A percentile compares a stretch with the other conserved stretches of the same genome.
phyloP scores from a whole-genome alignment of 2,113 vertebrate genomes.

The Scomber scombrus region DNA sequence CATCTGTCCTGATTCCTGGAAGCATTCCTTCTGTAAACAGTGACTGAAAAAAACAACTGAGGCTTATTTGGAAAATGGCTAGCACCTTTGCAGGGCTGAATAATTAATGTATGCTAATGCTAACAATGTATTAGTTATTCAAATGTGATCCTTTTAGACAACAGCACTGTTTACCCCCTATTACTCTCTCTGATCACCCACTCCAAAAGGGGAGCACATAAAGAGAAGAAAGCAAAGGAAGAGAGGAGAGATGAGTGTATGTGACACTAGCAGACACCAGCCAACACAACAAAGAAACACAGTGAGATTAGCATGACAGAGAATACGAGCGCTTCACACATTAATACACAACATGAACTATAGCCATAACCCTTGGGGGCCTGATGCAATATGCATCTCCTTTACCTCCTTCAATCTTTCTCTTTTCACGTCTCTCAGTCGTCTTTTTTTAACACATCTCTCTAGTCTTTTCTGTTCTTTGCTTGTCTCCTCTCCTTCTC shows the following conservation, averaged over 20 bases:
- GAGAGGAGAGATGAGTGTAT: conserved; percentile 68
- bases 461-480: conserved; percentile 53
- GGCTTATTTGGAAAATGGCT: conserved; percentile 68
- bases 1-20: conserved; percentile 73
- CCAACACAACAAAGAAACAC: conserved; percentile 76
- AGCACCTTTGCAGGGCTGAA: conserved; percentile 75
- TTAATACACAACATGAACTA: conserved; percentile 75
- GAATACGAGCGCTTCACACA: conserved; percentile 73
- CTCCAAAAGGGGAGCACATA: conserved; percentile 70
- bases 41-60: conserved; percentile 61
- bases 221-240: conserved; percentile 75
- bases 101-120: conserved; percentile 81
- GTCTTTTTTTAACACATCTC: conserved; percentile 45
- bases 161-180: conserved; percentile 82
- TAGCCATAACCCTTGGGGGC: conserved; percentile 66
- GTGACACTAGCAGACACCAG: conserved; percentile 76
- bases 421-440: conserved; percentile 67
- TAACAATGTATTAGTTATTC: conserved; percentile 81
- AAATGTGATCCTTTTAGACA: conserved; percentile 84
- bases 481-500: conserved; percentile 59
- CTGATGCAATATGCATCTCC: conserved; percentile 74
- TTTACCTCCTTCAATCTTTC: conserved; percentile 65
- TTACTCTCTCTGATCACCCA: conserved; percentile 79
- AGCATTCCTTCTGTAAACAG: conserved; percentile 75
- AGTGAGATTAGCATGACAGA: conserved; percentile 82